Percentiles rank a stretch among this genome's conserved stretches.
Conservation (phyloP, 2,797 vertebrate species). For the Choloepus didactylus region DNA sequence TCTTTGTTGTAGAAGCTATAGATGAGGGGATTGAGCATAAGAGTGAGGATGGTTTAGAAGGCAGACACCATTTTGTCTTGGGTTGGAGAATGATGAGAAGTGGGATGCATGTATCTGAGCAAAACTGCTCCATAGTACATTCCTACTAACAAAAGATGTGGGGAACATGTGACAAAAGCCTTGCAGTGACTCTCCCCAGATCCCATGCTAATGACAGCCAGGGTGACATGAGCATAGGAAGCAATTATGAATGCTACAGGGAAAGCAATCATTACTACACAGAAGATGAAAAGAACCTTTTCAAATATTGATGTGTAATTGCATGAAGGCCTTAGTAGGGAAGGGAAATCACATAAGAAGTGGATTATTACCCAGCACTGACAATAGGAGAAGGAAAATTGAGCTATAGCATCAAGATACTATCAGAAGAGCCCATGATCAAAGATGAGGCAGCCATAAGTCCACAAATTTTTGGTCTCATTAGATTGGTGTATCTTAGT, state of each 20-base stretch:
- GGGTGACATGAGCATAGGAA: constrained; percentile 48
- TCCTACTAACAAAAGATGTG: constrained; percentile 66
- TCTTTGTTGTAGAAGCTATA: constrained; percentile 55
- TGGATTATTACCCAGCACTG: background rate
- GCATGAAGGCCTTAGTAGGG: constrained; percentile 55
- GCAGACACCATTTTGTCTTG: constrained; percentile 54
- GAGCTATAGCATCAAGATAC: background rate
- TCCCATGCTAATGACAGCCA: background rate
- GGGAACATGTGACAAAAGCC: constrained; percentile 61
- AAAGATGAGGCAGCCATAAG: constrained; percentile 32
- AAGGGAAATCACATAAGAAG: constrained; percentile 66
- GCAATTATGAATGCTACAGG: constrained; percentile 50
- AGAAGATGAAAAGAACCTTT: constrained; percentile 57
- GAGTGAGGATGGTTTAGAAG: constrained; percentile 71
- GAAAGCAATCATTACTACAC: constrained; percentile 58
- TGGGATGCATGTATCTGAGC: constrained; percentile 67
- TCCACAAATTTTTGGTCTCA: constrained; percentile 34
- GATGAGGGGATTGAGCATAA: constrained; percentile 75
- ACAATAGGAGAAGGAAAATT: constrained; percentile 53
- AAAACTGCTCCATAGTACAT: constrained; percentile 69
- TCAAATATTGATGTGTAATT: constrained; percentile 38
- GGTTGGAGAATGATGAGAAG: background rate
- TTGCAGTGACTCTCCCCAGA: background rate
- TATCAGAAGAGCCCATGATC: constrained; percentile 39
- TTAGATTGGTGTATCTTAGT: constrained; percentile 27